Percentiles rank a stretch among this genome's conserved stretches.
These are phyloP conservation scores for Clanis bilineata DNA, from an alignment of 2,888 invertebrate genomes.

Conservation along the genomic window DNA sequence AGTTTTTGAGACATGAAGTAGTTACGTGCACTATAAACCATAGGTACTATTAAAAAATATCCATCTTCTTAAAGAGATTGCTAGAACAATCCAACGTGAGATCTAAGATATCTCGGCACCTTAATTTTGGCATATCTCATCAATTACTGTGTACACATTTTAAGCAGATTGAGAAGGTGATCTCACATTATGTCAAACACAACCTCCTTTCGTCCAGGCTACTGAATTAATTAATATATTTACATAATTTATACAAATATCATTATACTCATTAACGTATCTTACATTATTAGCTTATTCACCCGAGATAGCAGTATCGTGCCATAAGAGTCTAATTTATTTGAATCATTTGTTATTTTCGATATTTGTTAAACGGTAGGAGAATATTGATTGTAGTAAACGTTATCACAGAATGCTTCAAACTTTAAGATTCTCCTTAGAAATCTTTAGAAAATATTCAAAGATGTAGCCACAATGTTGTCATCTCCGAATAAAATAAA, in stretches of 20 bases:
- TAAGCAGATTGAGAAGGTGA: not conserved
- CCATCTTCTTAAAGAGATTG: not conserved
- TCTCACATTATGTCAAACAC: not conserved
- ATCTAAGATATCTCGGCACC: not conserved
- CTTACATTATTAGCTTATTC: not conserved
- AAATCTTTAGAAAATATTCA: too few relatives aligned
- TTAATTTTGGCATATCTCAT: not conserved
- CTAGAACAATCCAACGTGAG: not conserved
- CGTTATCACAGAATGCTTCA: too few relatives aligned
- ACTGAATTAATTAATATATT: slow-evolving; percentile 1
- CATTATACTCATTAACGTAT: not conserved
- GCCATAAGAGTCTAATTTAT: not conserved
- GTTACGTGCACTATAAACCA: too few relatives aligned
- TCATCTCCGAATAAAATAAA: too few relatives aligned
- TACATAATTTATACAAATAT: slow-evolving; percentile 3
- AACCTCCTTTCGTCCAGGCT: not conserved
- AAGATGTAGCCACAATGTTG: too few relatives aligned
- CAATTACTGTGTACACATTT: not conserved
- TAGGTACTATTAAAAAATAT: not conserved
- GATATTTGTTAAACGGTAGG: not conserved
- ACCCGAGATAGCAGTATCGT: not conserved
- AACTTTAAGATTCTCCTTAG: too few relatives aligned
- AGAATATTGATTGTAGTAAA: too few relatives aligned
- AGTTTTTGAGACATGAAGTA: too few relatives aligned
- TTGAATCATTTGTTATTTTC: not conserved